Conservation (phyloP, 2,888 invertebrate genomes). For the Cremastobaeus sp. region DNA sequence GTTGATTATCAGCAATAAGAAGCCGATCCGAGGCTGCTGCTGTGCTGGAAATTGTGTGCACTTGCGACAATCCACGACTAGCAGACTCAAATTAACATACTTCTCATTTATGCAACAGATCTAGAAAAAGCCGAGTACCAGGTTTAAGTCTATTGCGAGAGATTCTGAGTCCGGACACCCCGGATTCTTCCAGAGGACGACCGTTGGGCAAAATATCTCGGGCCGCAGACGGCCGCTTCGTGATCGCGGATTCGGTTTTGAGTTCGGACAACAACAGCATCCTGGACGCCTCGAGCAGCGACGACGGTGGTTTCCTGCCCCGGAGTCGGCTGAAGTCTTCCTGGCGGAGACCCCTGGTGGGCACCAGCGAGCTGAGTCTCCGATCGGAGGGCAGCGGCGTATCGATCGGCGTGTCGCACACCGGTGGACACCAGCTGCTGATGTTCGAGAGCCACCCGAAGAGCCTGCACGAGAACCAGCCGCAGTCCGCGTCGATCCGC, state of each 20-base stretch:
- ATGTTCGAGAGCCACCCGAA: conserved; percentile 52
- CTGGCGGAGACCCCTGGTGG: conserved; percentile 83
- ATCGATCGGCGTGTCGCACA: conserved; percentile 69
- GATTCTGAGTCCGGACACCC: conserved; percentile 79
- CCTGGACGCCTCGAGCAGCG: conserved; percentile 84
- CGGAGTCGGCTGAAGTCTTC: conserved; percentile 81
- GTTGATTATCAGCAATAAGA: too few relatives aligned
- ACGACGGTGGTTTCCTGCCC: conserved; percentile 91
- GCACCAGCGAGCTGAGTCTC: conserved; percentile 84
- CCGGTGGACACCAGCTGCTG: conserved; percentile 60
- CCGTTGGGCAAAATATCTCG: conserved; percentile 85
- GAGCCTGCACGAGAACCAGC: conserved; percentile 64
- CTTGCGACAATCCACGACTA: too few relatives aligned
- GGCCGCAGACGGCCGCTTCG: conserved; percentile 87
- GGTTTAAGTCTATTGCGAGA: conserved; percentile 88
- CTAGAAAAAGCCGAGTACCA: conserved; percentile 97
- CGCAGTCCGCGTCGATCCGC: conserved; percentile 50
- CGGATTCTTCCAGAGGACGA: conserved; percentile 76
- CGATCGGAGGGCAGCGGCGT: conserved; percentile 83
- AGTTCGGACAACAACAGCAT: conserved; percentile 81
- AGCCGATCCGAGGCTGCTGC: too few relatives aligned
- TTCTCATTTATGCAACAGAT: conserved; percentile 81
- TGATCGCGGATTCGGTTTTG: conserved; percentile 81
- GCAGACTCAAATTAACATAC: conserved; percentile 69
- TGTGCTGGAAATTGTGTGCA: too few relatives aligned